A percentile compares a stretch with the other conserved stretches of the same genome.
These are phyloP conservation scores for Lithophane socia DNA, from an alignment of 2,888 invertebrate genomes.

Conservation along the genomic window DNA sequence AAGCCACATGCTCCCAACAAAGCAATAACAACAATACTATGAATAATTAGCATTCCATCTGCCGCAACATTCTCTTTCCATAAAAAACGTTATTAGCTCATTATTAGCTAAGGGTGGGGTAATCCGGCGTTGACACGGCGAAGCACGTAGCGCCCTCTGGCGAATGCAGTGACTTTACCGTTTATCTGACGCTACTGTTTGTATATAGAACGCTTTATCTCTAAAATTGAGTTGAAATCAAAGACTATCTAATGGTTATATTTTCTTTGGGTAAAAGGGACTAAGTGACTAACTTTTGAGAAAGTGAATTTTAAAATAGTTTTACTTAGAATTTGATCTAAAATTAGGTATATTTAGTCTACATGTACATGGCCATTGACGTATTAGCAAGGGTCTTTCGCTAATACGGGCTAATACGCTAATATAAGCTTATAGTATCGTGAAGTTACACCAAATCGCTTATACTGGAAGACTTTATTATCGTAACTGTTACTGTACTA, in stretches of 20 bases:
- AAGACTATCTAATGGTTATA: too few species aligned
- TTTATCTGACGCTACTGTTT: slow-evolving; percentile 16
- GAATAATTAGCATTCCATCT: slow-evolving; percentile 54
- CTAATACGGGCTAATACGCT: too few species aligned
- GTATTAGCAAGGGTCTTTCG: not conserved
- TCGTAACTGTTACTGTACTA: not conserved
- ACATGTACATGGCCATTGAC: not conserved
- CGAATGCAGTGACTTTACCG: slow-evolving; percentile 14
- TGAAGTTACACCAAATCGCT: too few species aligned
- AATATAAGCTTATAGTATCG: too few species aligned
- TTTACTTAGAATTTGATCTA: not conserved
- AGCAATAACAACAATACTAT: slow-evolving; percentile 12
- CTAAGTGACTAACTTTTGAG: not conserved
- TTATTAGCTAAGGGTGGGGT: slow-evolving; percentile 58
- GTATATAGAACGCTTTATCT: not conserved
- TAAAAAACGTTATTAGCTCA: slow-evolving; percentile 59
- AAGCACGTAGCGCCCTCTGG: slow-evolving; percentile 60
- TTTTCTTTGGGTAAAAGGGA: not conserved
- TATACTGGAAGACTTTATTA: too few species aligned
- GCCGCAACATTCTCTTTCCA: slow-evolving; percentile 37
- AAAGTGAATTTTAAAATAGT: not conserved
- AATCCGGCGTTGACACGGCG: slow-evolving; percentile 55
- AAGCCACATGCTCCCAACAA: slow-evolving; percentile 21
- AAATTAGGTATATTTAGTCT: not conserved
- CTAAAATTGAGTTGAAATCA: not conserved